These are phyloP conservation scores for Drosophila dunni DNA, from an alignment of 1,140 invertebrate genomes.

Conservation along the genomic window DNA sequence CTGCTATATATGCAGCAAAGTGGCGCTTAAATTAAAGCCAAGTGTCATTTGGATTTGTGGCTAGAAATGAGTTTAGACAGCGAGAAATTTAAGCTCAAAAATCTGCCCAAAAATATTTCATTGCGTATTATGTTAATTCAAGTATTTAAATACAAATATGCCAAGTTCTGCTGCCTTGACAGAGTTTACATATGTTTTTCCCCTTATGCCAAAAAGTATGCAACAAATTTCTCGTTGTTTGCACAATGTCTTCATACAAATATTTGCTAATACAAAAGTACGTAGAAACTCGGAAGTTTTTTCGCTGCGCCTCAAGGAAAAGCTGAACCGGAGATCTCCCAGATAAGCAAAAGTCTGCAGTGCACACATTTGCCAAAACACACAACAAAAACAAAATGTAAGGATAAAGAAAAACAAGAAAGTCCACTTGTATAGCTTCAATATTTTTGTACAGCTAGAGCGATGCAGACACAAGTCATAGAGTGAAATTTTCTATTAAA, in stretches of 20 bases:
- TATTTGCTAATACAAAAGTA: slow-evolving; percentile 14
- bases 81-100: too few relatives aligned
- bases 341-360: slow-evolving; percentile 75
- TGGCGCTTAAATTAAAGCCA: not conserved
- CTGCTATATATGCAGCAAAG: not conserved
- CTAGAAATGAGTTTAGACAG: too few relatives aligned
- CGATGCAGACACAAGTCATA: slow-evolving; percentile 58
- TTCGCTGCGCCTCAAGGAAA: not conserved
- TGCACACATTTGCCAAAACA: slow-evolving; percentile 70
- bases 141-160: too few relatives aligned
- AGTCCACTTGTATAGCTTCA: slow-evolving; percentile 24
- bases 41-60: not conserved
- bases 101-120: too few relatives aligned
- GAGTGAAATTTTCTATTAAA: slow-evolving; percentile 76
- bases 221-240: not conserved
- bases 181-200: too few relatives aligned
- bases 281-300: slow-evolving; percentile 11
- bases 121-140: too few relatives aligned
- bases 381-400: not conserved
- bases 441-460: slow-evolving; percentile 10
- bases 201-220: not conserved
- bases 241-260: slow-evolving; percentile 16
- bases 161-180: too few relatives aligned
- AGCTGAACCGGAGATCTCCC: slow-evolving; percentile 31
- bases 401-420: not conserved